Evolutionary conservation across 2,888 invertebrate genomes (phyloP), one percentile per base, ranked within the genome.

Genomic region (Dione vanillae): DNA sequence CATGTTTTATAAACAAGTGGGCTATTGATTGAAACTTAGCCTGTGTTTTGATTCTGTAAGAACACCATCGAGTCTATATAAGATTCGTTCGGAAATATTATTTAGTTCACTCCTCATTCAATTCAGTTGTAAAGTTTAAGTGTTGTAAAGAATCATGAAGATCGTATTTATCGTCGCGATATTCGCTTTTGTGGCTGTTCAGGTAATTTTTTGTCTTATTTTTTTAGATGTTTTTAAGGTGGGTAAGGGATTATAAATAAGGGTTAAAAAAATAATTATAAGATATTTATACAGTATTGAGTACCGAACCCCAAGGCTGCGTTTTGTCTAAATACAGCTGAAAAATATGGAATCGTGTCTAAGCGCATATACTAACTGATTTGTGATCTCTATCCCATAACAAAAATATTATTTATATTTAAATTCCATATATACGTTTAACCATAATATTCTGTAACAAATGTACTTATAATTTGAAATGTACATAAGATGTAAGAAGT

Each of bases 151-250:
- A 49, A 49, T 19, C 65, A 91, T 91, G 91, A 91, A 89, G 84
- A 76, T 84, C 59, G 72, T 90, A 47, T 75, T 86, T 49, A 75
- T 82, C 37, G 75, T 90, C 40, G 87, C 86, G 62, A 72, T 90
- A 62, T 84, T 89, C 77, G 89, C 89, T 62, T 85, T 88, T 67
- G 82, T 89, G 77, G 89, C 90, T 72, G 77, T 91, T 40, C 89
- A 91, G 91, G 91, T 91, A 72, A 62, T 47, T 49, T 66, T 49
- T 19, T 7, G 2, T 14, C n/a, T 45, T 45, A n/a, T n/a, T n/a
- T n/a, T n/a, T n/a, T n/a, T n/a, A n/a, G n/a, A n/a, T n/a, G n/a
- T n/a, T n/a, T n/a, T n/a, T n/a, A n/a, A n/a, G n/a, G n/a, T n/a
- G n/a, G n/a, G n/a, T n/a, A n/a, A n/a, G n/a, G n/a, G n/a, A n/a